phyloP scores from a whole-genome alignment of 2,113 vertebrate species.

The Urocitellus parryii region DNA sequence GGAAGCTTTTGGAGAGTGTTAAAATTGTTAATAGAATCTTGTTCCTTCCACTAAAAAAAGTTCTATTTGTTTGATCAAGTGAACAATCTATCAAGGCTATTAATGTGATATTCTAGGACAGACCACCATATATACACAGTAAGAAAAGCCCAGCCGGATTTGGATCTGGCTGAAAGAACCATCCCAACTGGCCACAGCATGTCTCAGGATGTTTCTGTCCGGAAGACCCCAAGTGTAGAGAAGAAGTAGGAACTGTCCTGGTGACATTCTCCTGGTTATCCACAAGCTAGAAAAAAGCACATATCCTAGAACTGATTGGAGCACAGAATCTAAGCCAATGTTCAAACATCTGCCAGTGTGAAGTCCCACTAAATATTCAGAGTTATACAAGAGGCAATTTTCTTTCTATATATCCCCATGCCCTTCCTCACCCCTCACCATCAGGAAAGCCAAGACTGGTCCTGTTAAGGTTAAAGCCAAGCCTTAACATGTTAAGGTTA shows the following conservation, averaged over 20 bases:
- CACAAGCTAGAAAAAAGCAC: background rate
- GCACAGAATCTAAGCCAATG: background rate
- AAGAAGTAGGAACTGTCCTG: background rate
- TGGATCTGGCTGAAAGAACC: background rate
- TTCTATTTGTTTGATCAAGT: background rate
- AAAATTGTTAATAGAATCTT: slow-evolving; percentile 12
- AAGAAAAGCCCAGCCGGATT: background rate
- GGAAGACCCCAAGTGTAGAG: background rate
- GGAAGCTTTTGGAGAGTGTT: background rate
- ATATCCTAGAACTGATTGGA: background rate
- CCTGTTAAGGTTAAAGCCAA: too few species aligned
- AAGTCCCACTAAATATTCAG: background rate
- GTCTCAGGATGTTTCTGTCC: background rate
- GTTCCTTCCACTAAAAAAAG: background rate
- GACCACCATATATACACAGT: background rate
- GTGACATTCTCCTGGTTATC: background rate
- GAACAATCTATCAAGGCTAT: background rate
- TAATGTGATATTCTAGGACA: background rate
- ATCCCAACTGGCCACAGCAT: background rate
- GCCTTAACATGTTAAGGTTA: too few species aligned
- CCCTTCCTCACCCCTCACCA: background rate
- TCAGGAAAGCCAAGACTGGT: background rate
- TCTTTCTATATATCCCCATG: too few species aligned
- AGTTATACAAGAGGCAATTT: background rate
- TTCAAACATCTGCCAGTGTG: background rate